A percentile compares a stretch with the other conserved stretches of the same genome.
Evolutionary conservation across 37 sponge, comb jelly and placozoan genomes (phyloP).

Genomic region (Dysidea cf. avara): DNA sequence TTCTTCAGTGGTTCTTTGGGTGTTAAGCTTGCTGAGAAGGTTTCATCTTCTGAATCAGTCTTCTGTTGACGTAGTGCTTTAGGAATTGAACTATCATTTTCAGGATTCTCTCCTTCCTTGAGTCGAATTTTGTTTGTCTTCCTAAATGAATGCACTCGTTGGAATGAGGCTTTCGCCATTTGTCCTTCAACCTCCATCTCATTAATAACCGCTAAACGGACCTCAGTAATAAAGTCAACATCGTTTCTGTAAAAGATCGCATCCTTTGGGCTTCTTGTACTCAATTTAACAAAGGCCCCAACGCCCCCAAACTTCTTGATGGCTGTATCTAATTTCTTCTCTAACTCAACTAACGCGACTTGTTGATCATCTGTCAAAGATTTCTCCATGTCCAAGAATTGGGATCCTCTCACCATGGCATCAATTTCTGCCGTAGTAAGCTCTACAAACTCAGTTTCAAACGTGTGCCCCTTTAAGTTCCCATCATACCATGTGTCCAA

Average conservation of each 20-base stretch:
- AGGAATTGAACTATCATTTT: too few relatives aligned
- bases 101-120: too few relatives aligned
- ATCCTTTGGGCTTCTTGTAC: slow-evolving; percentile 46
- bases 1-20: slow-evolving; percentile 43
- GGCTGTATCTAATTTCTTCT: slow-evolving; percentile 36
- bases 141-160: too few relatives aligned
- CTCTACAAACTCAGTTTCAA: slow-evolving; percentile 53
- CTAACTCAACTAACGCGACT: slow-evolving; percentile 17
- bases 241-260: slow-evolving; percentile 35
- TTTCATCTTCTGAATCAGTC: too few relatives aligned
- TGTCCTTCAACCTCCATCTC: slow-evolving; percentile 59
- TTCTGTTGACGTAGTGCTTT: too few relatives aligned
- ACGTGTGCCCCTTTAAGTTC: slow-evolving; percentile 39
- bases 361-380: slow-evolving; percentile 30
- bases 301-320: slow-evolving; percentile 46
- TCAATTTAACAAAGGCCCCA: slow-evolving; percentile 45
- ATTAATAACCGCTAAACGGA: slow-evolving; percentile 43
- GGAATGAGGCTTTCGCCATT: slow-evolving; percentile 41
- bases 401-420: background rate
- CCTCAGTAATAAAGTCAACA: slow-evolving; percentile 19
- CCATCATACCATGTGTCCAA: background rate
- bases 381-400: background rate
- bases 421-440: slow-evolving; percentile 46
- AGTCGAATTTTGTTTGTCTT: too few relatives aligned
- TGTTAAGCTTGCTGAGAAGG: too few relatives aligned